A percentile compares a stretch with the other conserved stretches of the same genome.
Evolutionary conservation across 2,113 vertebrate genomes (phyloP).

Genomic region (Tonatia bakeri): DNA sequence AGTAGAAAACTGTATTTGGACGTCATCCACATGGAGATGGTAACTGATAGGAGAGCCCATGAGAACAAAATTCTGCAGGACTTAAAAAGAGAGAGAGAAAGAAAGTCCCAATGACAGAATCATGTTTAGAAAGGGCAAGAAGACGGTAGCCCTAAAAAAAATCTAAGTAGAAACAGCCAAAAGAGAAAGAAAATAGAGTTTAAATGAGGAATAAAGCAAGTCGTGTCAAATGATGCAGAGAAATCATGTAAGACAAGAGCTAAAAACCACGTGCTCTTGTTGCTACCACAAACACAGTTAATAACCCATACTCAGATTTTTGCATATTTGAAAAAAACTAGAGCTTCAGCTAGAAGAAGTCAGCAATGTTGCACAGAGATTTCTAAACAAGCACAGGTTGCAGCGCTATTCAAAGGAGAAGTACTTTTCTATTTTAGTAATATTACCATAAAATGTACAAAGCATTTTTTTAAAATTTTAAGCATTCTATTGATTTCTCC

Average conservation of each 20-base stretch:
- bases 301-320: not conserved
- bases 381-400: not conserved
- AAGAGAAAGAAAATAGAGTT: not conserved
- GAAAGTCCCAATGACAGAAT: not conserved
- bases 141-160: not conserved
- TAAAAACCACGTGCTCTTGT: not conserved
- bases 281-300: not conserved
- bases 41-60: not conserved
- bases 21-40: not conserved
- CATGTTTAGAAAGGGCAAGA: not conserved
- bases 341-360: not conserved
- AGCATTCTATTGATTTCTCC: not conserved
- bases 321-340: not conserved
- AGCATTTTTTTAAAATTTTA: not conserved
- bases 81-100: not conserved
- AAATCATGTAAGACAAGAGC: not conserved
- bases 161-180: not conserved
- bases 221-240: not conserved
- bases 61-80: not conserved
- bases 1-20: not conserved
- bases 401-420: slow-evolving; percentile 22
- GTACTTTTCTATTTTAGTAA: slow-evolving; percentile 21
- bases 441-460: not conserved
- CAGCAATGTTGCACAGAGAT: not conserved
- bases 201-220: not conserved